Evolutionary conservation across 2,888 invertebrate species (phyloP), one percentile per base, ranked within the genome.

Genomic region (Eilema griseolum): DNA sequence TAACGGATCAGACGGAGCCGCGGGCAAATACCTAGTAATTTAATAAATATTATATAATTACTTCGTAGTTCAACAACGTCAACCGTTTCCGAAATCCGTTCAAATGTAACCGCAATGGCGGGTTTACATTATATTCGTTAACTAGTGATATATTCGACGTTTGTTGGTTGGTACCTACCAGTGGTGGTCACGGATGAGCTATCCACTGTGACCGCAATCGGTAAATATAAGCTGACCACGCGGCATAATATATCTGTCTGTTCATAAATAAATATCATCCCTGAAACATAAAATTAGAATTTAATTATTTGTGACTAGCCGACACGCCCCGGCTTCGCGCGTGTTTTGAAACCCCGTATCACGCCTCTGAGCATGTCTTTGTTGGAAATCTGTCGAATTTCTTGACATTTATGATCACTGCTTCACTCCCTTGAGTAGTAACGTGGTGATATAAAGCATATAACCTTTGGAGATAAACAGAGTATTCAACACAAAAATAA

Each of bases 121-220:
- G 10, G 2, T 61, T 23, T n/a, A 61, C 20, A 61, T 31, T 31
- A 26, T 26, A 24, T 20, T 61, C 26, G 28, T 62, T 23, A 60
- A 72, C 60, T 67, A 71, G 41, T 41, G 41, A 41, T 41, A 46
- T 46, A 46, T 46, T 46, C 46, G 46, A 46, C 46, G 46, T 46
- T 46, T 46, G 46, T 46, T 46, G 20, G 46, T 46, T 46, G 20
- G 7, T 46, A 20, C 41, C 2, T 20, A 12, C 46, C 46, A 46
- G 46, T 7, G 46, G 46, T 20, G 46, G 46, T 46, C 46, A 14
- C 46, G 46, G 46, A 46, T 46, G 20, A 46, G 46, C 46, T 46
- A 41, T 41, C 41, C 41, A 16, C 46, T 20, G 46, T 46, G 46
- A 46, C 46, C 46, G 20, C 46, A 46, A 46, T 46, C 46, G 46